Percentiles rank a stretch among this genome's conserved stretches.
Conservation (phyloP, 2,888 invertebrate genomes). For the Hypolimnas misippus region DNA sequence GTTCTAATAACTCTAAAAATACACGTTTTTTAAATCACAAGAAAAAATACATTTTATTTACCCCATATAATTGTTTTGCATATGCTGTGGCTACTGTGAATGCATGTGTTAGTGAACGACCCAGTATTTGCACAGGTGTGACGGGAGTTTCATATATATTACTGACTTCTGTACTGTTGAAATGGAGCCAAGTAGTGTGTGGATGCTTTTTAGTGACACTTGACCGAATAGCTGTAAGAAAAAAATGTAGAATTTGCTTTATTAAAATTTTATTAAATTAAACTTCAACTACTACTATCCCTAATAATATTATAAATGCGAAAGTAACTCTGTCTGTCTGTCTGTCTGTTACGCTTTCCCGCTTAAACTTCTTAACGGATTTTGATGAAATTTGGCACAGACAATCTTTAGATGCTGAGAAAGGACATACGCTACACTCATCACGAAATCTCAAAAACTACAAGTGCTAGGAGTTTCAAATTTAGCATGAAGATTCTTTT, state of each 20-base stretch:
- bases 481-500: too few species aligned
- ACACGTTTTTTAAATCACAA: background rate
- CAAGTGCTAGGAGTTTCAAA: too few species aligned
- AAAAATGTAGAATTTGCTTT: background rate
- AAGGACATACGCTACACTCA: too few species aligned
- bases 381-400: too few species aligned
- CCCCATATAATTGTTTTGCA: conserved; percentile 90
- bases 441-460: too few species aligned
- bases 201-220: conserved; percentile 82
- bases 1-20: background rate
- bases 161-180: conserved; percentile 85
- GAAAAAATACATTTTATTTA: conserved; percentile 53
- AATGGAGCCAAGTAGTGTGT: conserved; percentile 91
- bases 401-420: too few species aligned
- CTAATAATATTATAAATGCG: too few species aligned
- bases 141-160: conserved; percentile 89
- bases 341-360: too few species aligned
- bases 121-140: conserved; percentile 86
- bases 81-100: conserved; percentile 90
- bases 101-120: conserved; percentile 88
- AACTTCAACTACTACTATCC: background rate
- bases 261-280: background rate
- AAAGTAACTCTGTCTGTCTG: too few species aligned
- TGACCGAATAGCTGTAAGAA: conserved; percentile 33
- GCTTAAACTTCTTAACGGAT: too few species aligned